These are phyloP conservation scores for Megaceryle maxima DNA, from an alignment of 2,113 vertebrate species.

Conservation along the genomic window DNA sequence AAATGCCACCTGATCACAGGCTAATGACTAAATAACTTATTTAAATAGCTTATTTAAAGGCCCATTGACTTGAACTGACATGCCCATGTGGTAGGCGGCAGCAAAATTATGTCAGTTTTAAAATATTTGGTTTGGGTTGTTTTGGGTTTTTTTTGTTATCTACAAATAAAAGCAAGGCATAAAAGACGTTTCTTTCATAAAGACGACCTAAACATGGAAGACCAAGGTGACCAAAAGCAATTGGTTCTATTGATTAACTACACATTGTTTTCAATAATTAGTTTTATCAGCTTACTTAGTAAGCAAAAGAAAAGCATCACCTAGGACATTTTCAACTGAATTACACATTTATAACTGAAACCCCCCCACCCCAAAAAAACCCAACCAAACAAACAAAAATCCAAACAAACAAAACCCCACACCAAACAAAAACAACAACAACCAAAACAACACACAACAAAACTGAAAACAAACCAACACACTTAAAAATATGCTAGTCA, in stretches of 20 bases:
- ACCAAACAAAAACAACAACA: neutral
- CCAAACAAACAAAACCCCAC: neutral
- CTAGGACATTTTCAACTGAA: neutral
- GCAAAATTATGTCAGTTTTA: neutral
- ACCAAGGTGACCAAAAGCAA: neutral
- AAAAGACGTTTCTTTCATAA: neutral
- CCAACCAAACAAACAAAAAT: too few species aligned
- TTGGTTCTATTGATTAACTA: neutral
- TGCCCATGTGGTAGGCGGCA: neutral
- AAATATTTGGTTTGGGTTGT: neutral
- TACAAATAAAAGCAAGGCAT: neutral
- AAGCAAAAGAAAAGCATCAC: neutral
- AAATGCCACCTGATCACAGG: neutral
- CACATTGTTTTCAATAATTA: neutral
- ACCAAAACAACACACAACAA: too few species aligned
- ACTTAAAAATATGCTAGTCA: neutral
- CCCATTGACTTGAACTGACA: neutral
- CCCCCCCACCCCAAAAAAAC: neutral
- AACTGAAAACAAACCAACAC: neutral
- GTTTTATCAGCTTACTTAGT: neutral
- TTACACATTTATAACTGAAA: neutral
- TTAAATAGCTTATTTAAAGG: neutral
- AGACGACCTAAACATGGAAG: neutral
- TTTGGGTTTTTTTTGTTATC: neutral
- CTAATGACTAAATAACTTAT: neutral